These are phyloP conservation scores for Tursiops truncatus DNA, from an alignment of 2,113 vertebrate genomes.

Conservation along the genomic window DNA sequence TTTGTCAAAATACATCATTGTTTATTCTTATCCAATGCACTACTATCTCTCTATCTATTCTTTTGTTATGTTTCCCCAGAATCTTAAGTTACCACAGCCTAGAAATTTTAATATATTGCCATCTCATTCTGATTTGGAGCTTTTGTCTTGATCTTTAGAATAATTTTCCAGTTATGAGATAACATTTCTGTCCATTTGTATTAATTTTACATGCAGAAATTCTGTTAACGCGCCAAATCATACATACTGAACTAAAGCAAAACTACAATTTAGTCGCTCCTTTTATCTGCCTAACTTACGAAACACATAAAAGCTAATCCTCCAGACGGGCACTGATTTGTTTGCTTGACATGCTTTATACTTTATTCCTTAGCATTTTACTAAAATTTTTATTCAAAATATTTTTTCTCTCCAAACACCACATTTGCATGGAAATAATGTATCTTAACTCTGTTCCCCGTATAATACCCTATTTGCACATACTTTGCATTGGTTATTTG, in stretches of 20 bases:
- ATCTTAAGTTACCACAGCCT: not conserved
- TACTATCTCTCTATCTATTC: not conserved
- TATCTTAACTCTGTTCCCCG: not conserved
- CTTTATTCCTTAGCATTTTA: not conserved
- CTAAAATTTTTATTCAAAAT: constrained; percentile 27
- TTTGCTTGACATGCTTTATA: not conserved
- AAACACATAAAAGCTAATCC: not conserved
- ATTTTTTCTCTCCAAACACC: not conserved
- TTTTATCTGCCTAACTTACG: not conserved
- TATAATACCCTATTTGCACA: not conserved
- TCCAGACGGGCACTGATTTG: not conserved
- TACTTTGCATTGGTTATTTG: not conserved
- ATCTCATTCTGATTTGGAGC: not conserved
- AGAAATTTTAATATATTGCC: constrained; percentile 33
- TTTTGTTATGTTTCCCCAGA: not conserved
- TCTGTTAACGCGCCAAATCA: not conserved
- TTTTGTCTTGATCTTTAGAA: not conserved
- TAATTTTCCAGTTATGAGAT: constrained; percentile 34
- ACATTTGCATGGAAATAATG: not conserved
- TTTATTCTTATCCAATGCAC: not conserved
- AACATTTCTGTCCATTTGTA: constrained; percentile 13
- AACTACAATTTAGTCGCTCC: not conserved
- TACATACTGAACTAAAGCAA: constrained; percentile 4
- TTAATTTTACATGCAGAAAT: constrained; percentile 29
- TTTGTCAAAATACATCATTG: constrained; percentile 32